These are phyloP conservation scores for Drosophila tripunctata DNA, from an alignment of 2,888 invertebrate genomes.

Conservation along the genomic window DNA sequence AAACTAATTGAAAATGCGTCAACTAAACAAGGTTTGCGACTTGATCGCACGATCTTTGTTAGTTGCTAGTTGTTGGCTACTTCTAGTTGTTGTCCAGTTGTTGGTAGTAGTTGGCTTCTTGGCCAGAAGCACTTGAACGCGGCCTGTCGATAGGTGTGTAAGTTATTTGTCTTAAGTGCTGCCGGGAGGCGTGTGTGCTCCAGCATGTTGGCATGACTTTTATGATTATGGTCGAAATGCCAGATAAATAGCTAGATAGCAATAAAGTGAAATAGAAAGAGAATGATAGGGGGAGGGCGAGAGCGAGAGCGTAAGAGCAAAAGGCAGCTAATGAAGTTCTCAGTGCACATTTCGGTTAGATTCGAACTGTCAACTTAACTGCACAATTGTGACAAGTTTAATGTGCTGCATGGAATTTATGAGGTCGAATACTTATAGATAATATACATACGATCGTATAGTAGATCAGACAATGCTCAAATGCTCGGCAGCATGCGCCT, in stretches of 20 bases:
- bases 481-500: slow-evolving; percentile 57
- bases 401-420: slow-evolving; percentile 56
- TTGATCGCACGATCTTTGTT: not conserved
- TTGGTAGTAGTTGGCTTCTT: not conserved
- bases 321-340: slow-evolving; percentile 62
- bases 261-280: not conserved
- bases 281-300: not conserved
- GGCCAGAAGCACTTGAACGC: slow-evolving; percentile 10
- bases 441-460: too few relatives aligned
- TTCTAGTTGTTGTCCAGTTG: not conserved
- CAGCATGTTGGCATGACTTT: slow-evolving; percentile 44
- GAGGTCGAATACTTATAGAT: slow-evolving; percentile 28
- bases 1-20: slow-evolving; percentile 78
- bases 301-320: too few relatives aligned
- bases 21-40: slow-evolving; percentile 28
- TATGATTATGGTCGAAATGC: slow-evolving; percentile 40
- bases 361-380: slow-evolving; percentile 63
- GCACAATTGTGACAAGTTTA: slow-evolving; percentile 71
- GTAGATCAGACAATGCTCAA: slow-evolving; percentile 20
- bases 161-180: slow-evolving; percentile 76
- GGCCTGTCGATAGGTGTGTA: slow-evolving; percentile 72
- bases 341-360: slow-evolving; percentile 33
- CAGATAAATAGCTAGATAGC: slow-evolving; percentile 8
- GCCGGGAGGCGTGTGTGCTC: slow-evolving; percentile 55
- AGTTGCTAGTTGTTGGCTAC: not conserved